phyloP scores from a whole-genome alignment of 2,113 vertebrate genomes.

The Rhinopomastus cyanomelas region DNA sequence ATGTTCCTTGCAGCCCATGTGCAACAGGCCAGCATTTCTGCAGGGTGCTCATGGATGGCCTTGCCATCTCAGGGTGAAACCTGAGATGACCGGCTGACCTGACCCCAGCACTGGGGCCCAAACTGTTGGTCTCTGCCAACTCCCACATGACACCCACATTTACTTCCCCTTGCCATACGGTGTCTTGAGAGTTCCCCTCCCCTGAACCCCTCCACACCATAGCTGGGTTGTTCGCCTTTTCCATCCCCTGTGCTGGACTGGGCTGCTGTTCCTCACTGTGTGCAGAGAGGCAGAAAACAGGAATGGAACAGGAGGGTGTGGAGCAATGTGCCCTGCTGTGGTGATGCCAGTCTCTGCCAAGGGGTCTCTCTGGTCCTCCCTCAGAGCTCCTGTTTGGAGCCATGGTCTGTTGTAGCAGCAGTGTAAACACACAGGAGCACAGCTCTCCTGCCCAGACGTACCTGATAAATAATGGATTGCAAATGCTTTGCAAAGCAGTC shows the following conservation, averaged over 20 bases:
- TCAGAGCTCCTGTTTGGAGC: not conserved
- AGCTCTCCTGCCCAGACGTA: not conserved
- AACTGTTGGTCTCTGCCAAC: not conserved
- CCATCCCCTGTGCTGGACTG: not conserved
- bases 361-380: not conserved
- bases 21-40: not conserved
- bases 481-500: not conserved
- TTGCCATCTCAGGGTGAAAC: not conserved
- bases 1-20: not conserved
- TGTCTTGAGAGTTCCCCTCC: not conserved
- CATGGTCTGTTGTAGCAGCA: not conserved
- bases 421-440: accelerated
- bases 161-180: not conserved
- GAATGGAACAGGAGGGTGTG: not conserved
- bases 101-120: not conserved
- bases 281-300: not conserved
- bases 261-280: not conserved
- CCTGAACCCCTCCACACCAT: not conserved
- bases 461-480: not conserved
- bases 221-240: not conserved
- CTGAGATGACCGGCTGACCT: accelerated
- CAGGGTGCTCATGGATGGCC: not conserved
- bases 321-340: not conserved
- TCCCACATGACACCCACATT: not conserved
- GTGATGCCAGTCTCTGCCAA: not conserved